Evolutionary conservation across 2,888 invertebrate species (phyloP).

Genomic region (Morpho deidamia): DNA sequence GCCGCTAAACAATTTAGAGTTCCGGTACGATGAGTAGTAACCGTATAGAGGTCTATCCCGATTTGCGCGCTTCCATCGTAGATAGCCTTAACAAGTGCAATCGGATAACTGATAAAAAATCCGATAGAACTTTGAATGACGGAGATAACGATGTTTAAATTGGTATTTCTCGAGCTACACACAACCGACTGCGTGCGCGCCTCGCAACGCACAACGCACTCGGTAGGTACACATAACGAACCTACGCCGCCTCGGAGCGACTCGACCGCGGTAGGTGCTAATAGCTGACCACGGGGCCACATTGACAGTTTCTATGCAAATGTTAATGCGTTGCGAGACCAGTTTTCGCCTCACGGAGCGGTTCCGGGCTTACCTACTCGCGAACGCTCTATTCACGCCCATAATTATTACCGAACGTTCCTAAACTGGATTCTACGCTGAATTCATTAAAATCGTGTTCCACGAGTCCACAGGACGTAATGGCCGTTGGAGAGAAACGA

Average conservation of each 20-base stretch:
- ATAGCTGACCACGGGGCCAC: slow-evolving; percentile 61
- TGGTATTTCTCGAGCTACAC: background rate
- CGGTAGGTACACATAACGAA: background rate
- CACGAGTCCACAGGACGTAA: slow-evolving; percentile 19
- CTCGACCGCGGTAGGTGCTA: slow-evolving; percentile 54
- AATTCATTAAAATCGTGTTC: slow-evolving; percentile 37
- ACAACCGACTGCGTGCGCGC: background rate
- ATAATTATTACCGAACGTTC: slow-evolving; percentile 49
- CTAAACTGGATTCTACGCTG: slow-evolving; percentile 50
- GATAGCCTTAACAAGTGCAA: too few relatives aligned
- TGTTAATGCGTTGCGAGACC: slow-evolving; percentile 70
- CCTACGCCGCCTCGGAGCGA: slow-evolving; percentile 12
- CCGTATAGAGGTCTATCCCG: too few relatives aligned
- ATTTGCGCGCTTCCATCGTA: too few relatives aligned
- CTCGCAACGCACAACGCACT: background rate
- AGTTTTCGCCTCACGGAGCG: slow-evolving; percentile 63
- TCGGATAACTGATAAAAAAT: too few relatives aligned
- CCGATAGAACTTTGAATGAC: too few relatives aligned
- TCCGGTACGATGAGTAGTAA: too few relatives aligned
- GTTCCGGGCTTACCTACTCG: slow-evolving; percentile 69
- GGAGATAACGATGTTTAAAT: too few relatives aligned
- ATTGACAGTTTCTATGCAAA: slow-evolving; percentile 78
- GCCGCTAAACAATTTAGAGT: too few relatives aligned
- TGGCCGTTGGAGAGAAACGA: slow-evolving; percentile 13
- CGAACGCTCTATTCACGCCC: slow-evolving; percentile 58